Percentiles rank a stretch among this genome's conserved stretches.
Evolutionary conservation across 1,140 invertebrate species (phyloP).

Genomic region (Drosophila dunni): DNA sequence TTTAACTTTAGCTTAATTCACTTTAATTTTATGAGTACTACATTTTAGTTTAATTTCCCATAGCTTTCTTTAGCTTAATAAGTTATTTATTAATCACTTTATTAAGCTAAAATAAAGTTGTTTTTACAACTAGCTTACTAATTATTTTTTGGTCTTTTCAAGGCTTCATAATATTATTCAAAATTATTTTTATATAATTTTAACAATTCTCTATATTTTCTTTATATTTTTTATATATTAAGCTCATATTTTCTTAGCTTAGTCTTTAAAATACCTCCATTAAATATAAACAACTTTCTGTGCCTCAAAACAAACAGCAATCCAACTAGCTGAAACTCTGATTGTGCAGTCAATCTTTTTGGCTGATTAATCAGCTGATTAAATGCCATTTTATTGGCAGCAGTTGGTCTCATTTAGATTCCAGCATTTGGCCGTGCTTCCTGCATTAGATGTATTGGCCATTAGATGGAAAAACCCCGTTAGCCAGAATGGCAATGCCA

Average conservation of each 20-base stretch:
- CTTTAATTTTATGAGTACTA: too few relatives aligned
- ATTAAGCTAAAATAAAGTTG: too few relatives aligned
- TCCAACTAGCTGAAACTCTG: background rate
- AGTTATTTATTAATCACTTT: too few relatives aligned
- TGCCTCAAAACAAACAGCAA: background rate
- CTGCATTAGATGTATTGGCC: conserved; percentile 28
- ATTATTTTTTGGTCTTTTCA: too few relatives aligned
- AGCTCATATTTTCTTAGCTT: background rate
- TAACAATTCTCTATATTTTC: too few relatives aligned
- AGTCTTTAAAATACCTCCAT: background rate
- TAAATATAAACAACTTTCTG: background rate
- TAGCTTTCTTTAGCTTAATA: too few relatives aligned
- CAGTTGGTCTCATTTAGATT: conserved; percentile 25
- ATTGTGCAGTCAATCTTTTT: background rate
- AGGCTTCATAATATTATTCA: too few relatives aligned
- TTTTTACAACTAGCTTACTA: too few relatives aligned
- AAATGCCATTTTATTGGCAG: background rate
- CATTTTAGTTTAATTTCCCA: too few relatives aligned
- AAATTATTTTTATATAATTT: too few relatives aligned
- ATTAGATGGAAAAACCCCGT: conserved; percentile 42
- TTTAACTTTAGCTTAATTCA: too few relatives aligned
- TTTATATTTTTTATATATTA: too few relatives aligned
- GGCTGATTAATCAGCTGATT: conserved; percentile 9
- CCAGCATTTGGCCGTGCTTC: conserved; percentile 11
- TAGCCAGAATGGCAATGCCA: conserved; percentile 67